Evolutionary conservation across 1,140 invertebrate genomes (phyloP), one percentile per base, ranked within the genome.

Genomic region (Drosophila auraria): DNA sequence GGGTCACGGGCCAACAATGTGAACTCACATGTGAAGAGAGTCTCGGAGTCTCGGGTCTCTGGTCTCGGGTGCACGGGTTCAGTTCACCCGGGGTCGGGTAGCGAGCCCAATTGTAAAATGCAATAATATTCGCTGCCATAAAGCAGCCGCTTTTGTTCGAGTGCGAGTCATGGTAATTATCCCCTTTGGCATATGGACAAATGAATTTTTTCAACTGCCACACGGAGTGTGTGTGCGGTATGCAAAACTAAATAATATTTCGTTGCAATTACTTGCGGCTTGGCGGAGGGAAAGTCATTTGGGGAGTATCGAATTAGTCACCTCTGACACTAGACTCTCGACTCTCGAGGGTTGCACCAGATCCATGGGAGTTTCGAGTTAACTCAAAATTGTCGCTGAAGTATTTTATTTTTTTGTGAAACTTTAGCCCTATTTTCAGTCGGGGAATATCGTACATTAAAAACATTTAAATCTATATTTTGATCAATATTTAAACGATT

Each of bases 1-100:
- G 78, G 84, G 84, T 89, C 84, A 90, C 82, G 78, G 82, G 84
- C 86, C 82, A 89, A 90, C 83, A 84, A 90, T 90, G 84, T 90
- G 86, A 89, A 82, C 86, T 79, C 84, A 71, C 49, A 78, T 89
- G 86, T 89, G 84, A 89, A 89, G 66, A 58, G 60, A 47, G 56
- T 38, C 33, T 25, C 42, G 36, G 66, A 44, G 61, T 58, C 36
- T 50, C 27, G 7, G 17, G 27, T 30, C 17, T 27, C 11, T 23
- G 53, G 60, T 56, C 45, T 56, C 33, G 33, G 54, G 54, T 56
- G 33, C 54, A 56, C 54, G 61, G 61, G 59, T 33, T 56, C 36
- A 49, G 53, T 25, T 58, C 54, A 65, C 36, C 36, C 27, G 45
- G 57, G 63, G 70, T 63, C 40, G 33, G 33, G 42, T 68, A 59